Percentiles rank a stretch among this genome's conserved stretches.
Conservation (phyloP, 2,888 invertebrate species). For the Hoplodrina blanda region DNA sequence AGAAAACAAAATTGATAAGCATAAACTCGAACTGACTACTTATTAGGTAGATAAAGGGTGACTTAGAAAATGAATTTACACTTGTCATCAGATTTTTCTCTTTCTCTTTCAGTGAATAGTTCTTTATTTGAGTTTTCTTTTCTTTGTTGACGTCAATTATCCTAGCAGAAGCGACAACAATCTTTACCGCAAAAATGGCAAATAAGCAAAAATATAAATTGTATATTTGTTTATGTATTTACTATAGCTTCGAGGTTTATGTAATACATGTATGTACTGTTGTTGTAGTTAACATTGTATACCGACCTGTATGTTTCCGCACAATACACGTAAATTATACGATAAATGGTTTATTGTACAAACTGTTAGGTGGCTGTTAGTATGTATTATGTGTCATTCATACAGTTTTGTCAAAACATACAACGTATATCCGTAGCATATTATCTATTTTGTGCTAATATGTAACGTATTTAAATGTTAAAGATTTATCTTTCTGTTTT, state of each 20-base stretch:
- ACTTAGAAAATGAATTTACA: not conserved
- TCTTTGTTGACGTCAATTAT: not conserved
- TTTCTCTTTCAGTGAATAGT: not conserved
- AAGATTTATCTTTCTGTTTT: not conserved
- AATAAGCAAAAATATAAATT: not conserved
- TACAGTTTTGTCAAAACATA: constrained; percentile 6
- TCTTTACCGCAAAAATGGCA: too few relatives aligned
- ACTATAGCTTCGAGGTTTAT: constrained; percentile 12
- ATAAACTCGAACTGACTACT: not conserved
- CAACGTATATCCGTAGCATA: not conserved
- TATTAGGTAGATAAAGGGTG: not conserved
- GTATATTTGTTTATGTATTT: constrained; percentile 27
- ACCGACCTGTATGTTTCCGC: constrained; percentile 7
- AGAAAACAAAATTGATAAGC: not conserved
- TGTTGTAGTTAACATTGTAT: constrained; percentile 17
- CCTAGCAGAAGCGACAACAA: not conserved
- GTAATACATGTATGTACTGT: constrained; percentile 12
- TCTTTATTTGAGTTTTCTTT: not conserved
- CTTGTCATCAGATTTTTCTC: not conserved
- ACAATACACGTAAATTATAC: constrained; percentile 19
- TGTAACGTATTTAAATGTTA: not conserved
- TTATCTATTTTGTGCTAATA: not conserved
- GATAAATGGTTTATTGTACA: constrained; percentile 20
- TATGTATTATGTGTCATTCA: constrained; percentile 5
- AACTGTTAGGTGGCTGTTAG: constrained; percentile 3